Percentiles rank a stretch among this genome's conserved stretches.
Conservation (phyloP, 2,113 vertebrate genomes). For the Gobius niger region DNA sequence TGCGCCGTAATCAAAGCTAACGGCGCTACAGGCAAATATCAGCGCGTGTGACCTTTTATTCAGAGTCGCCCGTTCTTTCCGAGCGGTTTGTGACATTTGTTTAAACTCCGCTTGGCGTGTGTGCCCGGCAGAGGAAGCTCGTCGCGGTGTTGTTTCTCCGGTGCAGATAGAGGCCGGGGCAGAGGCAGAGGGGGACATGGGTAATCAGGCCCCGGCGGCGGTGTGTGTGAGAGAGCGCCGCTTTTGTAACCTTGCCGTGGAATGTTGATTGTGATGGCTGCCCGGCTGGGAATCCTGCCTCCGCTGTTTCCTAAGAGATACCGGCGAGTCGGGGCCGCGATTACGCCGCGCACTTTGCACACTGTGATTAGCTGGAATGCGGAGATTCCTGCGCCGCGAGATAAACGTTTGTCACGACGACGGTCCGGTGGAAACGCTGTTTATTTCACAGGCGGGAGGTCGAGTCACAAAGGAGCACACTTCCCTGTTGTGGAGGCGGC, state of each 20-base stretch:
- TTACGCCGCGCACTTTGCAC: slow-evolving; percentile 76
- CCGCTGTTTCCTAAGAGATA: slow-evolving; percentile 77
- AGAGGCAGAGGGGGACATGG: slow-evolving; percentile 25
- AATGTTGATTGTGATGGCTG: slow-evolving; percentile 78
- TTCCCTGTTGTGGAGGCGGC: neutral
- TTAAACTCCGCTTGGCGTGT: neutral
- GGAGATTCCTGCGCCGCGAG: slow-evolving; percentile 66
- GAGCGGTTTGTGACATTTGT: neutral
- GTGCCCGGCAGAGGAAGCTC: slow-evolving; percentile 23
- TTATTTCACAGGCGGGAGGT: slow-evolving; percentile 3
- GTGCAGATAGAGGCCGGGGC: slow-evolving; percentile 45
- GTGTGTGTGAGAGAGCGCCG: slow-evolving; percentile 48
- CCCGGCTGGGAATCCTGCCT: slow-evolving; percentile 70
- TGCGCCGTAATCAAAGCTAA: too few relatives aligned
- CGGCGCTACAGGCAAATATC: too few relatives aligned
- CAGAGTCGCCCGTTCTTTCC: too few relatives aligned
- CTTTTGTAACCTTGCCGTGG: slow-evolving; percentile 73
- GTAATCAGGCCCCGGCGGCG: slow-evolving; percentile 48
- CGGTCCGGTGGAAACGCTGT: slow-evolving; percentile 18
- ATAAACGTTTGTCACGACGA: slow-evolving; percentile 59
- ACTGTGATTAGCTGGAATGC: slow-evolving; percentile 74
- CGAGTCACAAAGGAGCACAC: neutral
- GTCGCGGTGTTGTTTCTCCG: slow-evolving; percentile 38
- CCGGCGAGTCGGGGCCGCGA: slow-evolving; percentile 58
- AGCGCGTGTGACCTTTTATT: too few relatives aligned